Evolutionary conservation across 2,113 vertebrate genomes (phyloP).

Genomic region (Rhagologus leucostigma): DNA sequence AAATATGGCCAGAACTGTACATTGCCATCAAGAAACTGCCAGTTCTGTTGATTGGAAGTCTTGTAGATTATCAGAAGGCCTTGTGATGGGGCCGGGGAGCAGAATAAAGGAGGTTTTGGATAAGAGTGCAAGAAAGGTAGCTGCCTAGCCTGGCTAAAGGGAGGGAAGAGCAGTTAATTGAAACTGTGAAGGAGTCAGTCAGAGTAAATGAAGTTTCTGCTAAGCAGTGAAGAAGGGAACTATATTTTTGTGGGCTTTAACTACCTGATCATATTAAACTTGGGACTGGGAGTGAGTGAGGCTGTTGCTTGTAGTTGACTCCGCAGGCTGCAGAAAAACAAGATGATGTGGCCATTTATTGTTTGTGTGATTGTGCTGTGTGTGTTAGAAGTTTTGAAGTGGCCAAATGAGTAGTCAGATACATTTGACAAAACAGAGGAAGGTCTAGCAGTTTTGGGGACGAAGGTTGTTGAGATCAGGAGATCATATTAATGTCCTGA

Average conservation of each 20-base stretch:
- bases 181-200: neutral
- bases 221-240: neutral
- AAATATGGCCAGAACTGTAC: neutral
- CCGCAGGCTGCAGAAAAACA: neutral
- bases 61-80: neutral
- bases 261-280: neutral
- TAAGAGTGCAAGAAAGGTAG: neutral
- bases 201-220: neutral
- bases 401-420: neutral
- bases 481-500: neutral
- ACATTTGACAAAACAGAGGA: neutral
- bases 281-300: neutral
- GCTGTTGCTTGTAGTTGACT: neutral
- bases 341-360: neutral
- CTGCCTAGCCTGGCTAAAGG: neutral
- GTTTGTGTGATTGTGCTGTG: neutral
- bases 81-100: fast-evolving
- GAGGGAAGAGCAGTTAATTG: neutral
- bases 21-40: neutral
- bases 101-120: neutral
- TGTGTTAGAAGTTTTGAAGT: neutral
- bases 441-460: neutral
- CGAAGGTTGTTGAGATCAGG: neutral
- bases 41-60: neutral
- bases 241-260: neutral